Percentiles rank a stretch among this genome's conserved stretches.
These are phyloP conservation scores for Drosophila malerkotliana DNA, from an alignment of 1,140 invertebrate species.

Conservation along the genomic window DNA sequence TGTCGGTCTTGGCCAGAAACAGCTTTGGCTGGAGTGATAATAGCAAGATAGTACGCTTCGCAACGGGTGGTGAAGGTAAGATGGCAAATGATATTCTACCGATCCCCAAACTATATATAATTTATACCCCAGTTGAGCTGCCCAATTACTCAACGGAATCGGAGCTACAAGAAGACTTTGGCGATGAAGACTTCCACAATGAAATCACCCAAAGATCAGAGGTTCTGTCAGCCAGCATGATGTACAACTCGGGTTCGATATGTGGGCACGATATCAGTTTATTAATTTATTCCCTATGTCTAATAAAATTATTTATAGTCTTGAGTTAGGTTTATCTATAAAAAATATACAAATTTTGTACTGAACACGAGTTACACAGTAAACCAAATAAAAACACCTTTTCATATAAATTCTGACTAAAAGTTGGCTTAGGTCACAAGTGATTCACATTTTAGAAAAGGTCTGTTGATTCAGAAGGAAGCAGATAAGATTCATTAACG, in stretches of 20 bases:
- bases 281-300: conserved; percentile 29
- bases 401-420: conserved; percentile 2
- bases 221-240: conserved; percentile 63
- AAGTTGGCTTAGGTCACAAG: neutral
- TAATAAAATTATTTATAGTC: conserved; percentile 33
- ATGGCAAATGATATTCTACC: neutral
- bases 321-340: conserved; percentile 23
- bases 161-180: conserved; percentile 63
- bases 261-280: conserved; percentile 4
- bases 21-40: conserved; percentile 89
- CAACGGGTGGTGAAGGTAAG: conserved; percentile 87
- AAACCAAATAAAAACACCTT: conserved; percentile 43
- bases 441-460: conserved; percentile 5
- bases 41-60: conserved; percentile 87
- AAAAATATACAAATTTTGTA: conserved; percentile 25
- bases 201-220: conserved; percentile 69
- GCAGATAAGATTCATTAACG: conserved; percentile 15
- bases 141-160: conserved; percentile 82
- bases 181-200: conserved; percentile 58
- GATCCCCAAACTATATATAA: neutral
- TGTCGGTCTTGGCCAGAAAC: conserved; percentile 87
- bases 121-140: conserved; percentile 61
- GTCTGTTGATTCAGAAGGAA: conserved; percentile 10
- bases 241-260: conserved; percentile 23
- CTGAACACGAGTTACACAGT: conserved; percentile 34